Base-by-base conservation (phyloP, 2,888 invertebrate species). In the Auanema sp. region DNA sequence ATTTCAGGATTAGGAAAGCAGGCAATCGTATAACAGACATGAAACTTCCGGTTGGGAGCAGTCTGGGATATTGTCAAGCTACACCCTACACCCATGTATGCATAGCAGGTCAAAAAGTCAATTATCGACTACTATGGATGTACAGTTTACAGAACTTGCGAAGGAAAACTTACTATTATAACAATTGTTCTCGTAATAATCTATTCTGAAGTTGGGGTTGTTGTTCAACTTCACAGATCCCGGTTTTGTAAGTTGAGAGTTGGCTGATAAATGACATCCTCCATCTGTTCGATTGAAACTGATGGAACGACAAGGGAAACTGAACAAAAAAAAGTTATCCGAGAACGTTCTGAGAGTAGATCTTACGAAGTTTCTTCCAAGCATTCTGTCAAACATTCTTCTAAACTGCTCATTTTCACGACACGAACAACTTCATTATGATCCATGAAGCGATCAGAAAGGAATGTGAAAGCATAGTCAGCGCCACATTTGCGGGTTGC, bases 121-220 rank as follows among this genome's bases (percentile, higher is more conserved):
- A n/a, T n/a, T n/a, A n/a, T n/a, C n/a, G n/a, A n/a, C n/a, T n/a
- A n/a, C n/a, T n/a, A n/a, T n/a, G n/a, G n/a, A n/a, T n/a, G n/a
- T n/a, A n/a, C n/a, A n/a, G n/a, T n/a, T n/a, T n/a, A n/a, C n/a
- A n/a, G n/a, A n/a, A n/a, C n/a, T n/a, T n/a, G n/a, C n/a, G n/a
- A n/a, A 8, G 42, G n/a, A 24, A 2, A 16, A 69, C 80, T 74
- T 49, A 83, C 83, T 69, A 59, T 83, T 83, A 60, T 76, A 79
- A 61, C 83, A 83, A 65, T 81, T 83, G 66, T 80, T 83, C 64
- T 83, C 83, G 58, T 84, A 83, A 64, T 83, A 83, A 60, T 83
- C 83, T 41, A 83, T 79, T 8, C 83, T 64, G 68, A 71, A 83
- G 65, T 83, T 84, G 12, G 83, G 83, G 56, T 83, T 83, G 69